phyloP scores from a whole-genome alignment of 2,113 vertebrate genomes.

The Bombycilla garrulus region DNA sequence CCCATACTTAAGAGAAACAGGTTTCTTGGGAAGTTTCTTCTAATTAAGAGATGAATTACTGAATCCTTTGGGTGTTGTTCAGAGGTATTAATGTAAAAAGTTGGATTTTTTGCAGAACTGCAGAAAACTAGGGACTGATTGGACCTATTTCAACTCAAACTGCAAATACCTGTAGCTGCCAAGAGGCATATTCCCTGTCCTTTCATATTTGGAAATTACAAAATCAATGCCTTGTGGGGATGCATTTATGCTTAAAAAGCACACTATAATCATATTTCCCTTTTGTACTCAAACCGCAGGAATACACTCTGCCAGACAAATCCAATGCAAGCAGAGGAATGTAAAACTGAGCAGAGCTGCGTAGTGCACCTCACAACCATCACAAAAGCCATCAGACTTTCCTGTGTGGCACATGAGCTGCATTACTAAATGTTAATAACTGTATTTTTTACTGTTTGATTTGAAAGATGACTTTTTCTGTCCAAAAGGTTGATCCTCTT shows the following conservation, averaged over 20 bases:
- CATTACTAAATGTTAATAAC: neutral
- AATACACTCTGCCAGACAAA: neutral
- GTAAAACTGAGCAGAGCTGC: neutral
- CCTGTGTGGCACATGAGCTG: accelerated
- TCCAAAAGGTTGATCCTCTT: neutral
- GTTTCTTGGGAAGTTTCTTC: neutral
- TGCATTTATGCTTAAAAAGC: neutral
- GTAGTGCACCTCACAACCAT: too few species aligned
- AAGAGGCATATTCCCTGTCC: neutral
- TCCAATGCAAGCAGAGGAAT: neutral
- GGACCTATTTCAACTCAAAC: neutral
- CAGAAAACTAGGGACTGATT: neutral
- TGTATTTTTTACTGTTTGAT: neutral
- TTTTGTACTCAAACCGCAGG: neutral
- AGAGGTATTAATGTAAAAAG: neutral
- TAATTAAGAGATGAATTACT: neutral
- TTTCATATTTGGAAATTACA: neutral
- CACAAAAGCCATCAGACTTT: neutral
- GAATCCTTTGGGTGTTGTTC: neutral
- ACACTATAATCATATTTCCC: neutral
- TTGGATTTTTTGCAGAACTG: neutral
- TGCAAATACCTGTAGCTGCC: neutral
- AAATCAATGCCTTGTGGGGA: neutral
- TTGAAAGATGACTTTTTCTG: neutral
- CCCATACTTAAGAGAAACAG: neutral